A percentile compares a stretch with the other conserved stretches of the same genome.
Evolutionary conservation across 1,140 invertebrate genomes (phyloP).

Genomic region (Xylocopa sonorina): DNA sequence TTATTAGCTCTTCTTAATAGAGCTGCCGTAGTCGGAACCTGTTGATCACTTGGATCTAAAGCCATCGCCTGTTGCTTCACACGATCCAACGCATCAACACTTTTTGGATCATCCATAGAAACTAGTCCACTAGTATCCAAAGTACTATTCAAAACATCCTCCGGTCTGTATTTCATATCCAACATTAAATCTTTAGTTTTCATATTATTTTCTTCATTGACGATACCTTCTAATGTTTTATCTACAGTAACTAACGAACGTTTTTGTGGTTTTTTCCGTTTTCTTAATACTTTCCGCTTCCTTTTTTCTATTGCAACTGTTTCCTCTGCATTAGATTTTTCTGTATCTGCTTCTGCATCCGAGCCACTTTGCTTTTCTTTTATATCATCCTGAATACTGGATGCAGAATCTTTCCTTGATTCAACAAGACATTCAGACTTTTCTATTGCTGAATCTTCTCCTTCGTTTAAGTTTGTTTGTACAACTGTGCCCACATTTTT

Average conservation of each 20-base stretch:
- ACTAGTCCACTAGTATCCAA: constrained; percentile 56
- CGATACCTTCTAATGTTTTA: constrained; percentile 65
- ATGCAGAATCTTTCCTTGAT: constrained; percentile 64
- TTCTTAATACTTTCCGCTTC: constrained; percentile 78
- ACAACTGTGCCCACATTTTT: constrained; percentile 78
- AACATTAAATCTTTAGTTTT: constrained; percentile 65
- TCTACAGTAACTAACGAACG: constrained; percentile 63
- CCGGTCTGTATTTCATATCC: constrained; percentile 52
- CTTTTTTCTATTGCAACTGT: constrained; percentile 75
- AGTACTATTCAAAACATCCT: constrained; percentile 58
- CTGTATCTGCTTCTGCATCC: constrained; percentile 81
- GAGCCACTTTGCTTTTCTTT: constrained; percentile 73
- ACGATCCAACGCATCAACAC: constrained; percentile 72
- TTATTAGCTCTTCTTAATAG: constrained; percentile 68
- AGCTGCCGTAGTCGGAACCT: constrained; percentile 70
- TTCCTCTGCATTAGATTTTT: constrained; percentile 82
- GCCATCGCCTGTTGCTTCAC: constrained; percentile 75
- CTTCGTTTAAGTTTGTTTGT: constrained; percentile 78
- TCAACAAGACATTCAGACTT: constrained; percentile 58
- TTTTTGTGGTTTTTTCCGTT: constrained; percentile 77
- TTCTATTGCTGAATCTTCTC: constrained; percentile 61
- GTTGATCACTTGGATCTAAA: constrained; percentile 72
- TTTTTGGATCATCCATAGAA: constrained; percentile 59
- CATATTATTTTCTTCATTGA: constrained; percentile 58
- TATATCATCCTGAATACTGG: constrained; percentile 45